phyloP scores from a whole-genome alignment of 1,140 invertebrate species.

The Aradophagus sp. region DNA sequence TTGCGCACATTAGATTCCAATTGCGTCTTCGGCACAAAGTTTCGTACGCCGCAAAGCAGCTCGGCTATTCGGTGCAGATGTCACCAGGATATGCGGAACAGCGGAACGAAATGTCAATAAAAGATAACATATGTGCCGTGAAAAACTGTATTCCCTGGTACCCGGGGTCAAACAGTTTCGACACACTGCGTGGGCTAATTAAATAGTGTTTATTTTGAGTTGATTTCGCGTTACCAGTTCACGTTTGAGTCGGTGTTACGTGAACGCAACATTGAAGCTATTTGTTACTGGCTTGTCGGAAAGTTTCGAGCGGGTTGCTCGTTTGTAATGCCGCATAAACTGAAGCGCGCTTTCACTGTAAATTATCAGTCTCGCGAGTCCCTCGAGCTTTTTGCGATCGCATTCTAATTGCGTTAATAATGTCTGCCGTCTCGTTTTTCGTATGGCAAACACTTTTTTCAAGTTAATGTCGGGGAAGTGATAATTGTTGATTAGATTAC shows the following conservation, averaged over 20 bases:
- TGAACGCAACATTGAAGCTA: conserved; percentile 21
- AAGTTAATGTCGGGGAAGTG: no score
- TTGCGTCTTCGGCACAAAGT: no score
- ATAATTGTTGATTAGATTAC: no score
- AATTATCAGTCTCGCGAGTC: background rate
- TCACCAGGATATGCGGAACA: no score
- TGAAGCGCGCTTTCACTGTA: background rate
- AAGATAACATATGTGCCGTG: background rate
- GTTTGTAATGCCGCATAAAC: conserved; percentile 5
- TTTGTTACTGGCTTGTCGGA: conserved; percentile 13
- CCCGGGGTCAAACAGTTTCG: no score
- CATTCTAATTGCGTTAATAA: conserved; percentile 13
- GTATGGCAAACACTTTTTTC: no score
- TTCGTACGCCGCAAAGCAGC: no score
- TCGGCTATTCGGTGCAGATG: no score
- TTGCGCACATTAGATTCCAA: no score
- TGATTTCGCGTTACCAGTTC: conserved; percentile 12
- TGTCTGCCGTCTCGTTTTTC: background rate
- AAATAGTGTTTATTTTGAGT: conserved; percentile 23
- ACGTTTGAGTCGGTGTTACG: conserved; percentile 21
- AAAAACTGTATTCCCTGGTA: conserved; percentile 2
- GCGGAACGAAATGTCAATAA: conserved; percentile 15
- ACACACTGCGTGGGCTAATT: conserved; percentile 14
- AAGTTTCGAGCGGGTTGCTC: conserved; percentile 12
- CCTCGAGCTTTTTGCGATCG: conserved; percentile 11